Base-by-base conservation (phyloP, 1,140 invertebrate species). In the Eciton burchellii region DNA sequence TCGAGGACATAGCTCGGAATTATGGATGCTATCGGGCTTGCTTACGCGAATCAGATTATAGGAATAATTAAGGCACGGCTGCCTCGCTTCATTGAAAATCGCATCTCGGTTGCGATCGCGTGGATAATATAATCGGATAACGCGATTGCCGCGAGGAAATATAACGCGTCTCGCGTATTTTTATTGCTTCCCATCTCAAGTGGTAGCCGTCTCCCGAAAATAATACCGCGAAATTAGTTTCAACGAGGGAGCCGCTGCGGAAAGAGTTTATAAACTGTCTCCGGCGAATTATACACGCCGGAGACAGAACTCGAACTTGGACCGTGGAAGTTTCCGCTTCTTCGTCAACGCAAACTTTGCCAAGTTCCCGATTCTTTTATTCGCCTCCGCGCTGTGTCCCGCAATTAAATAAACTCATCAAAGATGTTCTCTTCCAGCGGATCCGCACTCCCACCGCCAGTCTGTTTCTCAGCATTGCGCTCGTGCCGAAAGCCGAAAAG, bases 381-480 rank as follows among this genome's bases (percentile, higher is more conserved):
- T 29, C n/a, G 0, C 4, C n/a, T 65, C n/a, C n/a, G 19, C 12
- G 54, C 43, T 47, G 16, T 52, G 41, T 72, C 1, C 24, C 19
- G 29, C 68, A 73, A 62, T 81, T 62, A 73, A 73, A 81, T 49
- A 81, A 72, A 81, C 56, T 54, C 68, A 49, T 60, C 4, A 21
- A 9, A 14, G 5, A 72, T 47, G 43, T 47, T 72, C 57, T 59
- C n/a, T 52, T 54, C 45, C 63, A 4, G 47, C 19, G 63, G 12
- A 68, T 68, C 21, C 65, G 21, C 0, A 0, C 12, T 66, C 1
- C 8, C 8, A n/a, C 19, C 29, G 19, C 11, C 41, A 16, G 45
- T 47, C 43, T 21, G 47, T 65, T 76, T 65, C 1, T 54, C 16
- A 59, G 4, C 14, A 26, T 14, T 12, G 21, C 16, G 21, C 1